Evolutionary conservation across 2,888 invertebrate species (phyloP), one percentile per base, ranked within the genome.

Genomic region (Ormyrus labotus): DNA sequence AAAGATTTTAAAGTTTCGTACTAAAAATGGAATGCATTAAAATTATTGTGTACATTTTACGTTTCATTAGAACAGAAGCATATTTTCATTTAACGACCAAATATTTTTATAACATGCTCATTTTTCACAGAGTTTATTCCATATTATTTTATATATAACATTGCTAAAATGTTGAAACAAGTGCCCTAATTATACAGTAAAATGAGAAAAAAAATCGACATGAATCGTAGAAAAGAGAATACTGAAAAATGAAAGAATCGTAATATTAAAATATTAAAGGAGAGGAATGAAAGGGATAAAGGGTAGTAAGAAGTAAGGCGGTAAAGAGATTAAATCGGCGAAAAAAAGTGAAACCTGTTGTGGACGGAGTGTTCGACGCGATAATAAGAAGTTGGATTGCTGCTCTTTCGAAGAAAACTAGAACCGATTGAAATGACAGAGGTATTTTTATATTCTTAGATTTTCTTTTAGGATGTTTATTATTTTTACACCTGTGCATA

Each of bases 301-400:
- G 19, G 2, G 19, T 19, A 19, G 1, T 19, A 19, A 19, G 19
- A 34, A 51, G 57, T 53, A 51, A 70, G 60, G 45, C 10, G 34
- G 73, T 58, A 63, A 60, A 55, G 60, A 67, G 55, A 68, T 60
- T 71, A 63, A 72, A 75, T 64, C 60, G 34, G 58, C 10, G 68
- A 72, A 64, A 69, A 70, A 63, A 68, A 82, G 58, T 50, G 58
- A 77, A 78, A 82, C 75, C 71, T 80, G 80, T 80, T 71, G 65
- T 78, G 58, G 19, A 60, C 65, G 71, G 53, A 60, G 51, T 73
- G 51, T 64, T 53, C 58, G 57, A 64, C 69, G 58, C 74, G 70
- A 79, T 61, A 80, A 79, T 73, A 74, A 74, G 64, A 68, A 74
- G 50, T 13, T 7, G 61, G 72, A 78, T 72, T 67, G 61, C 61